These are phyloP conservation scores for Cephus pygmeus DNA, from an alignment of 2,888 invertebrate species.

Conservation along the genomic window DNA sequence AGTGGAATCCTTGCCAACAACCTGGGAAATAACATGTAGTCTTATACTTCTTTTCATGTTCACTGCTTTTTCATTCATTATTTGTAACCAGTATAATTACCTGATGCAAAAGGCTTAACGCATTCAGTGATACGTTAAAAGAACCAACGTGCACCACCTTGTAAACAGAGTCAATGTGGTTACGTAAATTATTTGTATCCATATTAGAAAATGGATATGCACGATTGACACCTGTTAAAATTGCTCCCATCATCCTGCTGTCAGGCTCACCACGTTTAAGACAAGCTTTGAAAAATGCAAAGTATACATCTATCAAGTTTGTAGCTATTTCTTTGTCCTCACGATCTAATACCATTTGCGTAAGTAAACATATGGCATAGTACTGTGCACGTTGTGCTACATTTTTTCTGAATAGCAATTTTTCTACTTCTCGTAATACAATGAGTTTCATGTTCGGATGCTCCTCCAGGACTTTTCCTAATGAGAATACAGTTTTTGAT, in stretches of 20 bases:
- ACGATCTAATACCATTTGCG: constrained; percentile 82
- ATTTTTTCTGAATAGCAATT: constrained; percentile 89
- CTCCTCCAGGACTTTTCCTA: constrained; percentile 82
- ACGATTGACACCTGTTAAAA: constrained; percentile 85
- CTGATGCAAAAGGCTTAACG: constrained; percentile 69
- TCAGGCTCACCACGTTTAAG: constrained; percentile 88
- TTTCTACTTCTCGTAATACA: constrained; percentile 89
- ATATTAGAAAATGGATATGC: constrained; percentile 86
- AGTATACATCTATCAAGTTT: constrained; percentile 89
- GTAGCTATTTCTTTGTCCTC: constrained; percentile 82
- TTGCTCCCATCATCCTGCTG: constrained; percentile 84
- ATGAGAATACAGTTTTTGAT: constrained; percentile 86
- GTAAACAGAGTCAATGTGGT: constrained; percentile 82
- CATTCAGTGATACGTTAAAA: constrained; percentile 76
- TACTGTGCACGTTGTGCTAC: constrained; percentile 89
- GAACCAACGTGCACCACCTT: constrained; percentile 83
- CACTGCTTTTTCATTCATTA: constrained; percentile 54
- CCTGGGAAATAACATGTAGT: constrained; percentile 27
- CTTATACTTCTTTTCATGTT: constrained; percentile 37
- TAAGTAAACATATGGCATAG: constrained; percentile 92
- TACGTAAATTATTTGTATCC: constrained; percentile 69
- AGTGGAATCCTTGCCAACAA: constrained; percentile 46
- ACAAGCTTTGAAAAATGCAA: constrained; percentile 94
- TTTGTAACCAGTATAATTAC: constrained; percentile 60
- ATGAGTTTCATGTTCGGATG: constrained; percentile 94